Base-by-base conservation (phyloP, 2,113 vertebrate genomes). In the Xiphophorus hellerii region DNA sequence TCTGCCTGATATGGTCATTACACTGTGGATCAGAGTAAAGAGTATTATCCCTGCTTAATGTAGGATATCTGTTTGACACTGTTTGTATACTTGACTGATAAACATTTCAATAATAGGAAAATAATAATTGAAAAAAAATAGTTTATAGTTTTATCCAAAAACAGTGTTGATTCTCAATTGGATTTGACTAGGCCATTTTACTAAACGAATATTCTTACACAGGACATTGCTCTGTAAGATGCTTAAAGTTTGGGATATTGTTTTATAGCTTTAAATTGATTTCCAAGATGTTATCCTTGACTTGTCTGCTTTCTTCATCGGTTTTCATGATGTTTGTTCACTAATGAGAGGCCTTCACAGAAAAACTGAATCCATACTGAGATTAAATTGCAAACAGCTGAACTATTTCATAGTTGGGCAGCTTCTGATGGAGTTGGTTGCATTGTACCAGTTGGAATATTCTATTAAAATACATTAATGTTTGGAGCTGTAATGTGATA, bases 1-100 rank as follows among this genome's bases (percentile, higher is more conserved):
- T 90, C 87, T 83, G 70, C 80, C 78, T 74, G 66, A 88, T 88
- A 80, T 73, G 69, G 76, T 85, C 83, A 89, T 88, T 87, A 82
- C 64, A 69, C 31, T 27, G 39, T 42, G 80, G 84, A 86, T 86
- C 70, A 74, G 25, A 66, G 22, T 76, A 79, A 85, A 81, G 48
- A 48, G 44, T 51, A 58, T 81, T 74, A 89, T 86, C 81, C 77
- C 66, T 58, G 15, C 61, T 85, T 62, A 9, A 10, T 29, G 1
- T 71, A 61, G 54, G 62, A 30, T 68, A 31, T 66, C 51, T 71
- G 70, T 68, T 20, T 29, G 7, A 60, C 76, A 22, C 12, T 72
- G 72, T 69, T n/a, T 51, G 48, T 71, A 31, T 58, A 28, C 48
- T 64, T 48, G 29, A 44, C 31, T 73, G 67, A 48, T 88, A 77